Base-by-base conservation (phyloP, 2,888 invertebrate species). In the Pachymerium ferrugineum region DNA sequence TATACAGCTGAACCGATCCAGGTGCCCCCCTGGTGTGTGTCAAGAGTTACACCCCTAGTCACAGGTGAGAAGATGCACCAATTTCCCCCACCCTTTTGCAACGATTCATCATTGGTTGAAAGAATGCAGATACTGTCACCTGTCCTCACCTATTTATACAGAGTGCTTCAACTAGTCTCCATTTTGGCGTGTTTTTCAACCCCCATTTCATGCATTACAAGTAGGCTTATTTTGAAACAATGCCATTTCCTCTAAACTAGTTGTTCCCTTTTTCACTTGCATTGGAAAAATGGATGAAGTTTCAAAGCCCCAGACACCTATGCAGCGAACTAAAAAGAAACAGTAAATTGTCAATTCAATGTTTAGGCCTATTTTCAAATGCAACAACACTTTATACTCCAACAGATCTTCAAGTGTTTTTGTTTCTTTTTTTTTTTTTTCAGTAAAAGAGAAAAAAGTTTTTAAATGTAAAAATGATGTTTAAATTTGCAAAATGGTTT, bases 391-490 rank as follows among this genome's bases (percentile, higher is more conserved):
- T 19, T 14, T 47, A 19, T 47, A n/a, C n/a, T 22, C 19, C 10
- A 47, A 47, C 19, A 14, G 22, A 47, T 19, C 1, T 22, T 8
- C 6, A 19, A 19, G 10, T 47, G n/a, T 47, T 47, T 47, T 16
- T 47, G 16, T 22, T 16, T 16, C 14, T 14, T n/a, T 47, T 47
- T 47, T 16, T n/a, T 47, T n/a, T 47, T 14, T n/a, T 47, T 47
- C 16, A 16, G 16, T 19, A 16, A 8, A 16, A 47, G n/a, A 8
- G 22, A 47, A 47, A 47, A 47, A 47, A 16, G 47, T 19, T n/a
- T n/a, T n/a, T n/a, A 47, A 47, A 47, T 47, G 47, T 47, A 47
- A 47, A 47, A 47, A 47, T 47, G 47, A 47, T 47, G 47, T 47
- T 47, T 47, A 22, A 47, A 47, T 47, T 47, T 4, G 47, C 16